Evolutionary conservation across 2,888 invertebrate genomes (phyloP), one percentile per base, ranked within the genome.

Genomic region (Papilio protenor): DNA sequence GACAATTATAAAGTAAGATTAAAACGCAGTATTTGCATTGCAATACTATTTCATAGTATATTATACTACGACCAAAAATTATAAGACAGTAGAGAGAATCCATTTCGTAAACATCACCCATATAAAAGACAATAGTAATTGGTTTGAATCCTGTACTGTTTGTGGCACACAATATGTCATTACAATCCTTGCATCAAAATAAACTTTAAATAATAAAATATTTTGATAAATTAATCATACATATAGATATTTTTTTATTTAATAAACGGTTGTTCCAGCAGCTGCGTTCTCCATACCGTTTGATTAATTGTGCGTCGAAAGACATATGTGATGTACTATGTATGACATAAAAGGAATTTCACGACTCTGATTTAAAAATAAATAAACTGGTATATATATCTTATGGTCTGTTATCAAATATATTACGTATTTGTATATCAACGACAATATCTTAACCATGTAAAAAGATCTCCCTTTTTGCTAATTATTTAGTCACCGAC

Each of bases 241-340:
- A 14, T 4, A 66, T n/a, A 45, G 45, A 12, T 66, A 0, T 45
- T 66, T 66, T 12, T 66, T 11, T 66, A n/a, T 66, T 45, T 66
- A 66, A 66, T 66, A 45, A 66, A 45, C 40, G 45, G n/a, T 21
- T n/a, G 66, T 66, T 11, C 6, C n/a, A 12, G 21, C 66, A 66
- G 66, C 66, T 66, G 66, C 45, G 66, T n/a, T n/a, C 66, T 18
- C 45, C 64, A n/a, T 2, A 5, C 8, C 40, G n/a, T 45, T 45
- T 45, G 45, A 45, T 66, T 66, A 40, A 45, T 66, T 66, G 66
- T 66, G 40, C 40, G n/a, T 45, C 45, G n/a, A 66, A 64, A 40
- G 33, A 45, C 40, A 12, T 66, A n/a, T n/a, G 12, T 21, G 40
- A 45, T 2, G 23, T 40, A n/a, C 5, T 52, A 49, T 14, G 16